Evolutionary conservation across 2,888 invertebrate genomes (phyloP), one percentile per base, ranked within the genome.

Genomic region (Blomia tropicalis): DNA sequence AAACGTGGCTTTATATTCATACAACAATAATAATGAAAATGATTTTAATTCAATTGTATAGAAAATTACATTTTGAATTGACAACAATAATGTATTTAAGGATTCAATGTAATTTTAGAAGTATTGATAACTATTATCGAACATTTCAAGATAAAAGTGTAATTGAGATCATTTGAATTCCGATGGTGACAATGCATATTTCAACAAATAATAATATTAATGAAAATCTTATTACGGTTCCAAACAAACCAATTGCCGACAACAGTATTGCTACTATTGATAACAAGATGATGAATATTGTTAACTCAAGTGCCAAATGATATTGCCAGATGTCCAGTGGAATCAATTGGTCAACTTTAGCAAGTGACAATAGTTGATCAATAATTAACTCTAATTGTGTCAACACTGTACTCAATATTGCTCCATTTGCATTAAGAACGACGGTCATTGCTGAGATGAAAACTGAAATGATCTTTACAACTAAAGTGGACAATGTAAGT

Each of bases 351-450:
- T 22, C 23, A 14, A 25, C 22, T 47, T 47, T 7, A n/a, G 27
- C 27, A 14, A n/a, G 7, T 7, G 22, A 7, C 14, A 47, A 47
- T 7, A 19, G 11, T 27, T 22, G 27, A 7, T 47, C 51, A 47
- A 47, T 25, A 11, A 47, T 7, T 11, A 14, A 27, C 51, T 47
- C 51, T 7, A 47, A 19, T 47, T 25, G 51, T 47, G 51, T 11
- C 22, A 47, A 22, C 7, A 47, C 14, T 27, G 7, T n/a, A 47
- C 51, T 47, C 7, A 47, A 19, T 14, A 47, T 7, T 25, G 51
- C 51, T 25, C 51, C 51, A n/a, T 47, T 47, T 22, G 51, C 51
- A 47, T n/a, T 47, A 7, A 47, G n/a, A 7, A 47, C 51, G 11
- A 47, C 27, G 22, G 51, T 47, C 7, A n/a, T 47, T 7, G 51